Base-by-base conservation (phyloP, 2,888 invertebrate genomes). In the Erebia palarica region DNA sequence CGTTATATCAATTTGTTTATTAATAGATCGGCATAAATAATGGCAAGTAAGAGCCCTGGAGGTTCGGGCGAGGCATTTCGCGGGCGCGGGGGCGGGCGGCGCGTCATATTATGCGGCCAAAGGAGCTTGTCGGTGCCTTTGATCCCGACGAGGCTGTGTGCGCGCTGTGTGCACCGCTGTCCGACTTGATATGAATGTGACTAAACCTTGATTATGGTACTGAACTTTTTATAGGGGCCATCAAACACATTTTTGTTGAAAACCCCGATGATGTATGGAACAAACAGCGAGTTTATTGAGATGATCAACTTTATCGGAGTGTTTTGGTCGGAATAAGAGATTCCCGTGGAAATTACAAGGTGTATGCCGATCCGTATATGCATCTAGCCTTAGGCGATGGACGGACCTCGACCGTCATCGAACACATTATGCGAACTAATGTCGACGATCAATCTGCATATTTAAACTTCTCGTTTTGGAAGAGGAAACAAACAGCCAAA, bases 21-120 rank as follows among this genome's bases (percentile, higher is more conserved):
- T 91, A 92, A 91, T 92, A 92, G 91, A 91, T 92, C 86, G 87
- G 87, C 85, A 88, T 91, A 92, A 92, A 91, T 92, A 90, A 92
- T 91, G 88, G 91, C 91, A 87, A 89, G 90, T 87, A 84, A 88
- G 90, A 87, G 89, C 86, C 89, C 88, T 84, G 84, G 85, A 87
- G 88, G 87, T 87, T 84, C 65, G 84, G 81, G 75, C 78, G 82
- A 86, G 87, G 88, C 85, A 88, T 88, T 88, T 89, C 84, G 89
- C 89, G 85, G 89, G 88, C 85, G 87, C 85, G 82, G 86, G 80
- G 85, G 82, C 85, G 80, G 88, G 87, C 88, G 86, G 86, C 89
- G 89, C 91, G 91, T 93, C 92, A 92, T 92, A 93, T 93, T 93
- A 93, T 91, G 91, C 91, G 88, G 92, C 92, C 92, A 92, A 92